Conservation (phyloP, 2,113 vertebrate species). For the Eonycteris spelaea region DNA sequence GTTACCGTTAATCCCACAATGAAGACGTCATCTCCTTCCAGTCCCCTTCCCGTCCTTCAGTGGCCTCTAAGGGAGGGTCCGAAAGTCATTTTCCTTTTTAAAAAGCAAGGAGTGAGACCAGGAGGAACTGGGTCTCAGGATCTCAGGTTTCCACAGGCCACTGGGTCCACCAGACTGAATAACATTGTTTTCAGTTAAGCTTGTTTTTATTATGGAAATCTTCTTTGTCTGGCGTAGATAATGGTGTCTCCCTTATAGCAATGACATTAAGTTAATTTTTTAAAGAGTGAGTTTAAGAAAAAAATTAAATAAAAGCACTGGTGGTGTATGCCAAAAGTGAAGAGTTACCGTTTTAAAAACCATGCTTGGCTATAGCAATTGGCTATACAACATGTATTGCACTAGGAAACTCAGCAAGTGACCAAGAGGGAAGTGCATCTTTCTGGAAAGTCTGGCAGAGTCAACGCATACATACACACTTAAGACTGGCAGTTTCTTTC, state of each 20-base stretch:
- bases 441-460: not conserved
- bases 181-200: not conserved
- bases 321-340: not conserved
- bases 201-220: conserved; percentile 11
- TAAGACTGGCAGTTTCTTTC: not conserved
- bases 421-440: not conserved
- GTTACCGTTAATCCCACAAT: not conserved
- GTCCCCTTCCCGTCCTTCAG: not conserved
- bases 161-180: not conserved
- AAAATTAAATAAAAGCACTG: not conserved
- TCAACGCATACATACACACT: accelerated
- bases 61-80: not conserved
- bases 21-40: not conserved
- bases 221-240: not conserved
- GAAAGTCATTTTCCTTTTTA: not conserved
- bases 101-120: not conserved
- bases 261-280: not conserved
- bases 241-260: not conserved
- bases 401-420: not conserved
- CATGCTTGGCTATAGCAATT: not conserved
- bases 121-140: not conserved
- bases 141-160: not conserved
- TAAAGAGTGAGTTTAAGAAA: not conserved
- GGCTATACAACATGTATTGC: too few relatives aligned
- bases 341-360: not conserved